Conservation (phyloP, 2,888 invertebrate species). For the Eugnorisma glareosa region DNA sequence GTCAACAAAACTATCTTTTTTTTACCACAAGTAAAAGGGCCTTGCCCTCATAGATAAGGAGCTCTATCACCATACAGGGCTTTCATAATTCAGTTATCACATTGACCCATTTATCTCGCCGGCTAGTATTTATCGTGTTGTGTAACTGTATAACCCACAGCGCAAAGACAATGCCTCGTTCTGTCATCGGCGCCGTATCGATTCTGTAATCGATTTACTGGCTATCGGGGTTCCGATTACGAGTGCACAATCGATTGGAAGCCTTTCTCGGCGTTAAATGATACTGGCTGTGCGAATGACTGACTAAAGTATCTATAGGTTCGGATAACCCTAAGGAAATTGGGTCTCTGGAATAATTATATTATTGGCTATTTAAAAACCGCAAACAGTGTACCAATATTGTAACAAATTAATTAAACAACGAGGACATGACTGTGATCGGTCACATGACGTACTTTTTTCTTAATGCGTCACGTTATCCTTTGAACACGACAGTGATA, state of each 20-base stretch:
- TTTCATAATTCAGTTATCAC: conserved; percentile 60
- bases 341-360: conserved; percentile 2
- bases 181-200: conserved; percentile 21
- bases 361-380: background rate
- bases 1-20: background rate
- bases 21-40: conserved; percentile 16
- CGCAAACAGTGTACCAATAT: background rate
- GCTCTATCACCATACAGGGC: conserved; percentile 22
- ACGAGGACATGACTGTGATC: background rate
- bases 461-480: background rate
- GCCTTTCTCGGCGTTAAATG: background rate
- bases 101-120: conserved; percentile 52
- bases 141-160: conserved; percentile 25
- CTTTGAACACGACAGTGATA: background rate
- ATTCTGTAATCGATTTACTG: conserved; percentile 53
- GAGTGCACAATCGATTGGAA: conserved; percentile 25
- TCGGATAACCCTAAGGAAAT: background rate
- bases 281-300: conserved; percentile 1
- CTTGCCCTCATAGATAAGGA: conserved; percentile 40
- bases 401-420: background rate
- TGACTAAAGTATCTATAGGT: background rate
- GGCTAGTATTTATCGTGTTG: conserved; percentile 38
- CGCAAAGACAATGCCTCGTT: conserved; percentile 50
- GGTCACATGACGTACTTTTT: background rate
- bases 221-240: conserved; percentile 27